A percentile compares a stretch with the other conserved stretches of the same genome.
Conservation (phyloP, 2,113 vertebrate species). For the Hypomesus transpacificus region DNA sequence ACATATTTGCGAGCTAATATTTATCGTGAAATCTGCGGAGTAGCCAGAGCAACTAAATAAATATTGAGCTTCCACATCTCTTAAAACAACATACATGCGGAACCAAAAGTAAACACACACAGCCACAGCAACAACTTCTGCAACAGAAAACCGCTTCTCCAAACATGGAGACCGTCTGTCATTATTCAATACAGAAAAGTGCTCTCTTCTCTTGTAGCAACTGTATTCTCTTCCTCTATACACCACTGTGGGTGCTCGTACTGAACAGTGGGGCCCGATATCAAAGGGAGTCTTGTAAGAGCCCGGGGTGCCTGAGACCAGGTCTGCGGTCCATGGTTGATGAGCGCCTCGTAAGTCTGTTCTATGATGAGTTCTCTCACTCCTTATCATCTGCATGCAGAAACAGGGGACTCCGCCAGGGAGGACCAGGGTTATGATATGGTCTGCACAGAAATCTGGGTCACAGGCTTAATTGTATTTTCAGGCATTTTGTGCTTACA, state of each 20-base stretch:
- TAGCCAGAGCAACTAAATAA: slow-evolving; percentile 57
- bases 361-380: slow-evolving; percentile 1
- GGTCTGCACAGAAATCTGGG: slow-evolving; percentile 33
- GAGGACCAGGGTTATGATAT: slow-evolving; percentile 20
- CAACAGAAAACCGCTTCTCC: slow-evolving; percentile 21
- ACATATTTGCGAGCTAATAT: slow-evolving; percentile 66
- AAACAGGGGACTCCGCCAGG: slow-evolving; percentile 12
- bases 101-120: slow-evolving; percentile 45
- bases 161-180: slow-evolving; percentile 31
- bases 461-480: slow-evolving; percentile 53
- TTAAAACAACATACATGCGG: slow-evolving; percentile 51
- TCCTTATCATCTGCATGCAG: slow-evolving; percentile 49
- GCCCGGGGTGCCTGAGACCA: slow-evolving; percentile 13
- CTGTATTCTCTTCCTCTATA: background rate
- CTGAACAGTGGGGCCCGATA: slow-evolving; percentile 13
- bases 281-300: slow-evolving; percentile 33
- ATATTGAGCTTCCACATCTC: slow-evolving; percentile 44
- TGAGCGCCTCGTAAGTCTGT: background rate
- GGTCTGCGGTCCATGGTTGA: background rate
- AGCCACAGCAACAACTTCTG: slow-evolving; percentile 4
- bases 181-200: background rate
- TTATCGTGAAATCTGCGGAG: slow-evolving; percentile 56
- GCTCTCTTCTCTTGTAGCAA: background rate
- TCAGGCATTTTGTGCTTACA: slow-evolving; percentile 33
- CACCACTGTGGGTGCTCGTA: background rate